These are phyloP conservation scores for Melieria picta DNA, from an alignment of 2,888 invertebrate genomes.

Conservation along the genomic window DNA sequence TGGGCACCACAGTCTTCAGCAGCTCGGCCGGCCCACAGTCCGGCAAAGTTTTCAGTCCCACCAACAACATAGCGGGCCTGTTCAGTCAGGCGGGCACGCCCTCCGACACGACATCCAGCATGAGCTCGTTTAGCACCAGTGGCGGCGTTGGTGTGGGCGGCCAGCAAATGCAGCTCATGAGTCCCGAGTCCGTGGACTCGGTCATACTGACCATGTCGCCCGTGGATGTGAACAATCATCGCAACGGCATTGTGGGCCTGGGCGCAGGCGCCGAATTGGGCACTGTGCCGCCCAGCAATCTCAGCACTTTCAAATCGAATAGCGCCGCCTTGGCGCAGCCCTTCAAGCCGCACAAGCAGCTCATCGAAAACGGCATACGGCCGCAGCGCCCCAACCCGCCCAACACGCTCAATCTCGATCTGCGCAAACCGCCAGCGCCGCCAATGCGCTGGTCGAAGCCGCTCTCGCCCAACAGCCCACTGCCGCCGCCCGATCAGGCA, in stretches of 20 bases:
- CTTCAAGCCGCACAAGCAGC: constrained; percentile 50
- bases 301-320: constrained; percentile 77
- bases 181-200: constrained; percentile 72
- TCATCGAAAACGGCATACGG: constrained; percentile 67
- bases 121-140: constrained; percentile 78
- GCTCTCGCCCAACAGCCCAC: constrained; percentile 68
- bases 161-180: constrained; percentile 64
- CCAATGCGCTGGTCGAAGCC: constrained; percentile 89
- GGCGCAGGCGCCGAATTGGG: constrained; percentile 42
- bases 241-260: constrained; percentile 47
- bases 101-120: constrained; percentile 77
- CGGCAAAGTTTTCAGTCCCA: constrained; percentile 44
- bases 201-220: constrained; percentile 83
- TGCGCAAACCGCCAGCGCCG: constrained; percentile 80
- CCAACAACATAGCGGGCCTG: constrained; percentile 50
- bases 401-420: constrained; percentile 78
- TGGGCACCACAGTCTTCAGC: constrained; percentile 65
- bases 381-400: constrained; percentile 83
- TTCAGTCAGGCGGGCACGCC: constrained; percentile 68
- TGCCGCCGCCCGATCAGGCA: constrained; percentile 50
- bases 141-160: constrained; percentile 45
- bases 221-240: constrained; percentile 62
- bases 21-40: constrained; percentile 45
- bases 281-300: constrained; percentile 52
- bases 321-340: constrained; percentile 37